These are phyloP conservation scores for Ceriagrion tenellum DNA, from an alignment of 2,888 invertebrate species.

Conservation along the genomic window DNA sequence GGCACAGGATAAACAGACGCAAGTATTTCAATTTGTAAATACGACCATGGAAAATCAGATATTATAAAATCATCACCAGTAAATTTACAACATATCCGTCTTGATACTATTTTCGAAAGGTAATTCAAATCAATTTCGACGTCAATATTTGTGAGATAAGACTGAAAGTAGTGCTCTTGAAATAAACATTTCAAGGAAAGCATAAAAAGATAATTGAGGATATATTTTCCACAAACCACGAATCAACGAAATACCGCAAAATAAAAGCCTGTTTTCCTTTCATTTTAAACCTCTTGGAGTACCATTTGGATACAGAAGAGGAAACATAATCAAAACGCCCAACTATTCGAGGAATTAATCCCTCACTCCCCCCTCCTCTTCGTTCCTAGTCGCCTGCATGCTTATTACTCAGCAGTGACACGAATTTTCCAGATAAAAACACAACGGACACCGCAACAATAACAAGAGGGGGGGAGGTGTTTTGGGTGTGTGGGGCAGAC, in stretches of 20 bases:
- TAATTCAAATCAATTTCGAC: too few species aligned
- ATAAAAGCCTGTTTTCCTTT: neutral
- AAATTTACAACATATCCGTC: too few species aligned
- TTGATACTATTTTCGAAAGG: too few species aligned
- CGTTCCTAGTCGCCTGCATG: neutral
- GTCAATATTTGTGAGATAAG: neutral
- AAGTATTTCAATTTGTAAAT: too few species aligned
- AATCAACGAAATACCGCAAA: neutral
- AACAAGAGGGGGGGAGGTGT: neutral
- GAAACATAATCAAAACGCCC: neutral
- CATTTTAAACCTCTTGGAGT: neutral
- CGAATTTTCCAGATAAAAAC: neutral
- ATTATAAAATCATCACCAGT: too few species aligned
- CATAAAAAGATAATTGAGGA: neutral
- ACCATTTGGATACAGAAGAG: neutral
- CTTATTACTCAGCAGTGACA: neutral
- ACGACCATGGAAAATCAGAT: too few species aligned
- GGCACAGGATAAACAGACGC: too few species aligned
- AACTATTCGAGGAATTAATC: slow-evolving; percentile 44
- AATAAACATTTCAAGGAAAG: neutral
- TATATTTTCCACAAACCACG: neutral
- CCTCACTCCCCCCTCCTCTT: neutral
- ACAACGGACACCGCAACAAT: neutral
- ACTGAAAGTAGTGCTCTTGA: neutral
- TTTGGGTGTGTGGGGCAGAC: neutral